Conservation (phyloP, 2,113 vertebrate species). For the Phaethornis superciliosus region DNA sequence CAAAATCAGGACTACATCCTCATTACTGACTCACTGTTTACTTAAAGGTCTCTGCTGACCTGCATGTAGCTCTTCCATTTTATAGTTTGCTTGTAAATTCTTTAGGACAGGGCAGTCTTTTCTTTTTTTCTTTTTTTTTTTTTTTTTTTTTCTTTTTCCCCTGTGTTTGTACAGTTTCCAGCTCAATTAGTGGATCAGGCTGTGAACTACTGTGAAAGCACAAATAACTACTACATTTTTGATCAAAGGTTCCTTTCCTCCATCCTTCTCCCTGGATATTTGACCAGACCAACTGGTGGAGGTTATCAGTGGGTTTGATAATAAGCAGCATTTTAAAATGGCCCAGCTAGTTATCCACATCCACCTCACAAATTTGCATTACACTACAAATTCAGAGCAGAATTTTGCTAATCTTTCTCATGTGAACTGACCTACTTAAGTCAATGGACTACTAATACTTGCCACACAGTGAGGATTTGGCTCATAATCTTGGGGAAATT, state of each 20-base stretch:
- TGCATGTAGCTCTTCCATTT: background rate
- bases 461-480: constrained; percentile 39
- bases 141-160: too few species aligned
- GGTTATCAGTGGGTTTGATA: background rate
- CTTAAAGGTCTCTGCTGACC: background rate
- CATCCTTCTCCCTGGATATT: background rate
- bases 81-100: background rate
- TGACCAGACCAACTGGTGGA: background rate
- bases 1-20: background rate
- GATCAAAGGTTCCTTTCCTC: background rate
- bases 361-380: background rate
- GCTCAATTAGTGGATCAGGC: background rate
- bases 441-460: constrained; percentile 39
- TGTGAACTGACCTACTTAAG: constrained; percentile 56
- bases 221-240: background rate
- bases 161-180: background rate
- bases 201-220: background rate
- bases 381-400: constrained; percentile 1
- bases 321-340: constrained; percentile 17
- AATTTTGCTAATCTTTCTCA: constrained; percentile 56
- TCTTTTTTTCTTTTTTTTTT: too few species aligned
- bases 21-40: background rate
- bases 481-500: constrained; percentile 10
- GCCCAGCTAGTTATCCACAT: background rate
- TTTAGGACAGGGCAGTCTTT: background rate